Conservation (phyloP, 2,888 invertebrate species). For the Cylloceria caligata region DNA sequence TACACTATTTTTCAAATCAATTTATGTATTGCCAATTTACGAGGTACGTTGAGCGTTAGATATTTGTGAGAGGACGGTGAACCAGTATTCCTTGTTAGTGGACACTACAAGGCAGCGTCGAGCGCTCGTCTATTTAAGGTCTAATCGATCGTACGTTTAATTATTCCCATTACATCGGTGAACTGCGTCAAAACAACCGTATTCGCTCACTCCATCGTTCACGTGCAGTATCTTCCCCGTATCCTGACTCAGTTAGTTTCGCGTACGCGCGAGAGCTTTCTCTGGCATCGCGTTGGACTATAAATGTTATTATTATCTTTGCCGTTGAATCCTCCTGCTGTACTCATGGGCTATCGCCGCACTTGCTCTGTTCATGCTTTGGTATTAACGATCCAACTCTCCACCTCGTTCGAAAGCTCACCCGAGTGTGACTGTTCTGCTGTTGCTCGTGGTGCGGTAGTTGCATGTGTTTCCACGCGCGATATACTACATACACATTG, state of each 20-base stretch:
- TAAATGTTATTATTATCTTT: conserved; percentile 74
- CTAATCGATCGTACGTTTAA: conserved; percentile 17
- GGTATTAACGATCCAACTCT: conserved; percentile 17
- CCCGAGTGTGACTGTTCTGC: background rate
- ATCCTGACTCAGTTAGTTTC: background rate
- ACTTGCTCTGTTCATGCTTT: conserved; percentile 6
- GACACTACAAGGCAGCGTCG: background rate
- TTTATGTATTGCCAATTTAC: too few relatives aligned
- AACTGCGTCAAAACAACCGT: conserved; percentile 3
- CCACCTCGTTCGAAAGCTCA: conserved; percentile 11
- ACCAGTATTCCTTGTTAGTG: background rate
- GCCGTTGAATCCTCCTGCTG: conserved; percentile 30
- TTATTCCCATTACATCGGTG: conserved; percentile 10
- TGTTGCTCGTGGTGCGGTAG: background rate
- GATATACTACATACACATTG: conserved; percentile 61
- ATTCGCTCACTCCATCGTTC: background rate
- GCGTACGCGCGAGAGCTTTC: background rate
- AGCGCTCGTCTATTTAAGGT: background rate
- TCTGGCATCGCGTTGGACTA: conserved; percentile 35
- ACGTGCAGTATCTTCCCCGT: conserved; percentile 8
- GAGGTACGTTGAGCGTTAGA: background rate
- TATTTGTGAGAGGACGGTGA: background rate
- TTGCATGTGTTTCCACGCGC: background rate
- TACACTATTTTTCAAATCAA: too few relatives aligned
- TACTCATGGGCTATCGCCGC: background rate